Base-by-base conservation (phyloP, 1,140 invertebrate species). In the Papilio polyxenes region DNA sequence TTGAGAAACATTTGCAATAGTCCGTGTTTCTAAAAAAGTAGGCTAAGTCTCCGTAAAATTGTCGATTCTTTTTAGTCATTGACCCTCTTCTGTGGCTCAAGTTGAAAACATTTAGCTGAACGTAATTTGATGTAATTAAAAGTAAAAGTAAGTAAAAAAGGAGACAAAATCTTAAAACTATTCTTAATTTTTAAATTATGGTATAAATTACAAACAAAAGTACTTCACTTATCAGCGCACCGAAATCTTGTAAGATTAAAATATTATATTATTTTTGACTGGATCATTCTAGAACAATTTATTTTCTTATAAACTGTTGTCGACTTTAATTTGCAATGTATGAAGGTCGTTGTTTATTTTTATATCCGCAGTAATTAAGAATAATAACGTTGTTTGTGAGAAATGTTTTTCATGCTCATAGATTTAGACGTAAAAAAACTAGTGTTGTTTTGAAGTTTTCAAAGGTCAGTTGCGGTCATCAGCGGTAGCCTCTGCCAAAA, bases 261-360 rank as follows among this genome's bases (percentile, higher is more conserved):
- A 76, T 81, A 48, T 75, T 69, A 8, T 62, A 69, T 74, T 77
- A 82, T 49, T 76, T 17, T 79, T 40, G 53, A 62, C 53, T 20
- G 48, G 51, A 48, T 74, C 31, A 40, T 56, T 74, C 51, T 40
- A 82, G 37, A 75, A 53, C 76, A 49, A 72, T 40, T 49, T 37
- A 77, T 72, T 44, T 44, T 13, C 75, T 65, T 48, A 56, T 75
- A 56, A 53, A 77, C 62, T 81, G 13, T 65, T 65, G 62, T 23
- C 20, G 23, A 65, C 62, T 65, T 23, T 31, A 65, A 65, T 65
- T 65, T 31, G 23, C 62, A 65, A 65, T 10, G 62, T 65, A 31
- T 65, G 62, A 65, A 65, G 62, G 62, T 65, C 62, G 20, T 3
- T 65, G 23, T 65, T 65, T 37, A 1, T 31, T 65, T n/a, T 59